These are phyloP conservation scores for Tinamus major DNA, from an alignment of 2,797 vertebrate species.

Conservation along the genomic window DNA sequence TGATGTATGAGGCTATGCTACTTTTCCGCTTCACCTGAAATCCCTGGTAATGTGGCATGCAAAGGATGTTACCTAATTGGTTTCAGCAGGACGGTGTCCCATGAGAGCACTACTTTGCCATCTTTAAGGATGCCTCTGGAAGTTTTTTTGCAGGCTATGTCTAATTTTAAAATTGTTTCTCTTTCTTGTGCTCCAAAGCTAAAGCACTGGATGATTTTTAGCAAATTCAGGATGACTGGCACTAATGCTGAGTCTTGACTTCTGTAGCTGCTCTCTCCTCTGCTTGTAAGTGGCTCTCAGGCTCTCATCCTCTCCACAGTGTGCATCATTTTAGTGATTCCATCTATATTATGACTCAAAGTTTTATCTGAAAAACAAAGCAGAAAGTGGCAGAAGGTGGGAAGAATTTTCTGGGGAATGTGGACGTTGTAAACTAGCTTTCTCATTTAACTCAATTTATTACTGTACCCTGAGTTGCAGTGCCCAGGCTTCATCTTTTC, in stretches of 20 bases:
- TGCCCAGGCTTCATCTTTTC: background rate
- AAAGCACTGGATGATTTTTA: background rate
- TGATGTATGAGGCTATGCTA: background rate
- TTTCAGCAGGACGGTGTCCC: background rate
- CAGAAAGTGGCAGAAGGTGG: slow-evolving; percentile 40
- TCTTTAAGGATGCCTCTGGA: background rate
- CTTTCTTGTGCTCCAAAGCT: background rate
- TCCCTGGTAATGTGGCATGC: accelerated
- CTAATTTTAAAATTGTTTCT: background rate
- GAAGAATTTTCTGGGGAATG: slow-evolving; percentile 30
- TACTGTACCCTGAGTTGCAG: background rate
- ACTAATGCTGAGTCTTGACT: background rate
- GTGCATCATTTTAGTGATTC: background rate
- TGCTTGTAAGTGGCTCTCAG: background rate
- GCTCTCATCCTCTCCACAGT: background rate
- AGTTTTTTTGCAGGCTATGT: background rate
- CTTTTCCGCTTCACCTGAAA: background rate
- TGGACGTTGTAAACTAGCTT: slow-evolving; percentile 43
- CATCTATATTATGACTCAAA: slow-evolving; percentile 28
- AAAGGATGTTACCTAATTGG: background rate
- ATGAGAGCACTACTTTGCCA: background rate
- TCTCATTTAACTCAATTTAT: slow-evolving; percentile 51
- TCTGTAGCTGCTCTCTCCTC: background rate
- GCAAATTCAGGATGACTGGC: background rate
- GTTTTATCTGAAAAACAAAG: slow-evolving; percentile 53